Base-by-base conservation (phyloP, 2,888 invertebrate genomes). In the Maniola hyperantus region DNA sequence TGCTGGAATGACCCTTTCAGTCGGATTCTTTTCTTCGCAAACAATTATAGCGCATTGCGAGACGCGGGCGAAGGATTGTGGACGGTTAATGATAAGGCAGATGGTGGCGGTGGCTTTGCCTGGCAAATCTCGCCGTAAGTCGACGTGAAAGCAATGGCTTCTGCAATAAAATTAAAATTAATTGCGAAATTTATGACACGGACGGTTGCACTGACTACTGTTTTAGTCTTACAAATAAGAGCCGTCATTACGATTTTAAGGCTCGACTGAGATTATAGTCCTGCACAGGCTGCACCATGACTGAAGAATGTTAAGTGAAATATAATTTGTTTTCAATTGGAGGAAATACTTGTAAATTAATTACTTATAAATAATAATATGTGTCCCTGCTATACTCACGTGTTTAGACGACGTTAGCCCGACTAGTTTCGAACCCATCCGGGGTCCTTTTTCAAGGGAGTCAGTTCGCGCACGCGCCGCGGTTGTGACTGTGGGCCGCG, bases 81-180 rank as follows among this genome's bases (percentile, higher is more conserved):
- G 85, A 84, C 84, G 79, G 83, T 87, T 86, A 88, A 88, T 89
- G 88, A 88, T 88, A 86, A 88, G 82, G 80, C 82, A 76, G 79
- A 77, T 77, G 79, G 80, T 79, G 79, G 83, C 83, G 79, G 80
- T 81, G 82, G 82, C 85, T 87, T 87, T 84, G 79, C 76, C 80
- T 87, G 83, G 84, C 87, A 89, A 89, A 89, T 88, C 85, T 84
- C 79, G 76, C 79, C 81, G 82, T 87, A 89, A 88, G 88, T 78
- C 87, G 88, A 88, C 85, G 80, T 81, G 81, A 83, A 82, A 87
- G 84, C 83, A 84, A 83, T 83, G 82, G 82, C 78, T 79, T 78
- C 80, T 83, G 84, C 85, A 83, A 85, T 89, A 88, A 89, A 72
- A 69, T 70, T 71, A 70, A 72, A 88, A 89, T 88, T 89, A 89